phyloP scores from a whole-genome alignment of 2,113 vertebrate species.

The Butorides virescens region DNA sequence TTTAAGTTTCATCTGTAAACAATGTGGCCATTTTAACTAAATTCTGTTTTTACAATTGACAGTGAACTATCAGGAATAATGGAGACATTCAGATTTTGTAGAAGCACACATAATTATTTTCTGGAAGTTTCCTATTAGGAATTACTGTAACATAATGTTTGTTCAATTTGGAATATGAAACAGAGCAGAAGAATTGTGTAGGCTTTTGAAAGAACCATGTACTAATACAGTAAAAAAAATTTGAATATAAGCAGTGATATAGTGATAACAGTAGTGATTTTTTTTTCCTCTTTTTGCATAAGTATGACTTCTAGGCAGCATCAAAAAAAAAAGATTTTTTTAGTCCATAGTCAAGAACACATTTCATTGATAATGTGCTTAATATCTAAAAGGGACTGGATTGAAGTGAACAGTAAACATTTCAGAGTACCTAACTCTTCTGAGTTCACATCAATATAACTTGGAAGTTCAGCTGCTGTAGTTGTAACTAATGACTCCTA shows the following conservation, averaged over 20 bases:
- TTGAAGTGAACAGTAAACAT: not conserved
- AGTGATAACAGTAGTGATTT: not conserved
- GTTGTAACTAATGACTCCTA: not conserved
- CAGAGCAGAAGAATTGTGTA: not conserved
- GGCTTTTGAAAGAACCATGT: not conserved
- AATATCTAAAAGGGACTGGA: not conserved
- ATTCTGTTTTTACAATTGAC: not conserved
- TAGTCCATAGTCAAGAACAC: not conserved
- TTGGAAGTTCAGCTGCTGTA: not conserved
- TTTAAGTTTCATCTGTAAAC: not conserved
- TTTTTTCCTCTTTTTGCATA: not conserved
- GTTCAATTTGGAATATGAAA: not conserved
- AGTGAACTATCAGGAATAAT: not conserved
- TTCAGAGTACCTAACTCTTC: not conserved
- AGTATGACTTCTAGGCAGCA: not conserved
- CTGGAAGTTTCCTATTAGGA: not conserved
- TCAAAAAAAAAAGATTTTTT: not conserved
- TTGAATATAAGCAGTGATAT: not conserved
- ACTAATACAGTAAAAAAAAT: not conserved
- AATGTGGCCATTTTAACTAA: not conserved
- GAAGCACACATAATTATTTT: not conserved
- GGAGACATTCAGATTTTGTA: not conserved
- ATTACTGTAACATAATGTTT: not conserved
- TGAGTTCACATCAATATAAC: not conserved
- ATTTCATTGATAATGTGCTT: not conserved